Evolutionary conservation across 2,888 invertebrate genomes (phyloP), one percentile per base, ranked within the genome.

Genomic region (Rhyacophila evoluta): DNA sequence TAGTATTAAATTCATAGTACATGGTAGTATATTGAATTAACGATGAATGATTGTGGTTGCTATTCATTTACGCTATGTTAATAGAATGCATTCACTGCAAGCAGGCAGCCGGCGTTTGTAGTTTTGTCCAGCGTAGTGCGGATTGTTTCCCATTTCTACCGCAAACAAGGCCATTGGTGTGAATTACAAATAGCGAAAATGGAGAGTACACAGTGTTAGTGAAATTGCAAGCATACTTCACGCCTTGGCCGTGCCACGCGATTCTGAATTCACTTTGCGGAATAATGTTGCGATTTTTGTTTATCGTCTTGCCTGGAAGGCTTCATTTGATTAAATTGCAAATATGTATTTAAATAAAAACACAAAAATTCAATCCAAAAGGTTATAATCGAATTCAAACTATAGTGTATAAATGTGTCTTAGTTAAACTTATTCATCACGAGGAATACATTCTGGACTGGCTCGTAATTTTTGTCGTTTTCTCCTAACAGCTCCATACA

Each of bases 71-170:
- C 19, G 4, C 55, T 8, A 19, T 55, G 55, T 10, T 19, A 41
- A 41, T 12, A 36, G n/a, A 15, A 38, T 28, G 15, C 41, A 37
- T 15, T 41, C 19, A 38, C 19, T n/a, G 6, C 36, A 11, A n/a
- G n/a, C 28, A 8, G 69, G 29, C 12, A 33, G 69, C 1, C 5
- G 29, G 8, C 29, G 15, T 25, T 69, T 29, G 12, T 12, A 15
- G 29, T 29, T 33, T 28, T 55, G 55, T 25, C 15, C 55, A 55
- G 15, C 19, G 55, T 55, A 12, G 28, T 28, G n/a, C n/a, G n/a
- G 28, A 69, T 69, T 69, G 33, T 28, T 69, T 33, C n/a, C 28
- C 29, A 29, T 69, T 69, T n/a, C 15, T 69, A 28, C 69, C 69
- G 15, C 29, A 55, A 55, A 55, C 19, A 55, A 55, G 55, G 55